Base-by-base conservation (phyloP, 1,140 invertebrate species). In the Drosophila neocordata region DNA sequence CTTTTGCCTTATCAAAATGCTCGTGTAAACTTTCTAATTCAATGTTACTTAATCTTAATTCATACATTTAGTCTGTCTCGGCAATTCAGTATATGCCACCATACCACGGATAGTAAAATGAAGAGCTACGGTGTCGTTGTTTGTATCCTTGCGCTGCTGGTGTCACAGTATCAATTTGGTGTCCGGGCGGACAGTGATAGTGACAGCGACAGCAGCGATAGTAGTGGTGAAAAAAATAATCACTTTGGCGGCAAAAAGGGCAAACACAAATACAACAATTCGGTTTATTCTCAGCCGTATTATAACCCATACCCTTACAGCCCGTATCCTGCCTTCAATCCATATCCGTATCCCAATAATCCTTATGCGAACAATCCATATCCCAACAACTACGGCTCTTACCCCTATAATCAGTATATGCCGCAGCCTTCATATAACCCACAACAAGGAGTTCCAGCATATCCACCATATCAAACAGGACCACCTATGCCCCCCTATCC, bases 191-290 rank as follows among this genome's bases (percentile, higher is more conserved):
- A 69, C 44, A 73, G 81, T 34, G 72, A 66, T 55, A 55, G 52
- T 35, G 60, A 79, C 37, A 77, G 69, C 7, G 61, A 67, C 6
- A 81, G 79, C 34, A 20, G 20, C 24, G 66, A 62, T 24, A 68
- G 63, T 38, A 66, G 72, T 12, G 69, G 73, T 7, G 73, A 80
- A n/a, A 27, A 18, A 7, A 41, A 53, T 1, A 2, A 59, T 31
- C 64, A 52, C 8, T 8, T 59, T 31, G 52, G 41, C 1, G 18
- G 12, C 1, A 55, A 59, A 7, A 63, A 72, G 24, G 61, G 79
- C 8, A 73, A 77, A 20, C 52, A 74, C 8, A 81, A 81, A 58
- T 69, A 81, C 48, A 84, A 84, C 27, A 59, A 81, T 44, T 78
- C 80, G 1, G 73, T 61, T 0, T 81, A 87, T 51, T 53, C 68